A percentile compares a stretch with the other conserved stretches of the same genome.
phyloP scores from a whole-genome alignment of 2,113 vertebrate species.

The Thamnaconus septentrionalis region DNA sequence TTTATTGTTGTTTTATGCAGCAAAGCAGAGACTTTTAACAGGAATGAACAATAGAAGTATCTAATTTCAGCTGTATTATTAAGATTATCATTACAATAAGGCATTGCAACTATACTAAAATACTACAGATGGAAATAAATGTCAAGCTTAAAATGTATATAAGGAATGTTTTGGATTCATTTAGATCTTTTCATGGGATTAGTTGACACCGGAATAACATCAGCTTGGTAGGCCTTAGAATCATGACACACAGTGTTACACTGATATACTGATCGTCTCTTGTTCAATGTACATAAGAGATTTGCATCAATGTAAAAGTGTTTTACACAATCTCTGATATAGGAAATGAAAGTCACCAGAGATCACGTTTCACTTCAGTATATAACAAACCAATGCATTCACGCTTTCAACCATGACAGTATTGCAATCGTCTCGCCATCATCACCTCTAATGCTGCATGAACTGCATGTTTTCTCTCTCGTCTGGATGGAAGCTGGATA shows the following conservation, averaged over 20 bases:
- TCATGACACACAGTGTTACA: conserved; percentile 8
- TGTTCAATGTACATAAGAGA: conserved; percentile 10
- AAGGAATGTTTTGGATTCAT: too few species aligned
- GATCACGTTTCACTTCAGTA: too few species aligned
- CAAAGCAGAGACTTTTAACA: neutral
- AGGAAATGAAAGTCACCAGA: too few species aligned
- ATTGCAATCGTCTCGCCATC: neutral
- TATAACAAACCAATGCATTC: too few species aligned
- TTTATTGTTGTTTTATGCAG: neutral
- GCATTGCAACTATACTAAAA: too few species aligned
- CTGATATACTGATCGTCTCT: conserved; percentile 13
- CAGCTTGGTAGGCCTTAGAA: too few species aligned
- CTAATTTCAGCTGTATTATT: neutral
- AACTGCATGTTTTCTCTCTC: conserved; percentile 21
- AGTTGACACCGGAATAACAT: too few species aligned
- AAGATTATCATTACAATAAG: too few species aligned
- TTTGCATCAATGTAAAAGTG: conserved; percentile 14
- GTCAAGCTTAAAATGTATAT: too few species aligned
- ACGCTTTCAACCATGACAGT: too few species aligned
- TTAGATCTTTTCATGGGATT: too few species aligned
- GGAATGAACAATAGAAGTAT: neutral
- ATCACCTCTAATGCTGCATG: conserved; percentile 19
- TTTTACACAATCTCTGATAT: neutral
- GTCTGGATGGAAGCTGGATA: conserved; percentile 6
- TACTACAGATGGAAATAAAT: too few species aligned